These are phyloP conservation scores for Doryteuthis pealeii DNA, from an alignment of 1,140 invertebrate genomes.

Conservation along the genomic window DNA sequence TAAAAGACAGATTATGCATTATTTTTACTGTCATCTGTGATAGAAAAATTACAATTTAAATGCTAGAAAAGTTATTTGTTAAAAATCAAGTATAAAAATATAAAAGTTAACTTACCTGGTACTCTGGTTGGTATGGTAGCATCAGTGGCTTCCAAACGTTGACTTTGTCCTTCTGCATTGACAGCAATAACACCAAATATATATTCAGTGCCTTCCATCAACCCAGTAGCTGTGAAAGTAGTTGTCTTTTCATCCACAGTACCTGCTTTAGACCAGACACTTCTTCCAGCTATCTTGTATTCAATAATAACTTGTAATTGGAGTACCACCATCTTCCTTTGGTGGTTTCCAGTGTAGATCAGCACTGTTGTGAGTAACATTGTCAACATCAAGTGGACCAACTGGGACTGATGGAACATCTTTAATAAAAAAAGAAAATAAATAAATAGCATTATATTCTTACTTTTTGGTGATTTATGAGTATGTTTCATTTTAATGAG, in stretches of 20 bases:
- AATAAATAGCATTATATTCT: too few species aligned
- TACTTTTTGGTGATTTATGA: too few species aligned
- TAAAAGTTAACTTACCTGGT: slow-evolving; percentile 67
- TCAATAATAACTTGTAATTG: slow-evolving; percentile 54
- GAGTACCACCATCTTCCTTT: slow-evolving; percentile 46
- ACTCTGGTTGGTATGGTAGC: slow-evolving; percentile 86
- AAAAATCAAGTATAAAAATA: too few species aligned
- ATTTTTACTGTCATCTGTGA: too few species aligned
- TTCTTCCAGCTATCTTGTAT: slow-evolving; percentile 65
- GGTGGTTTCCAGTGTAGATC: slow-evolving; percentile 51
- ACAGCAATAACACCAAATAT: slow-evolving; percentile 67
- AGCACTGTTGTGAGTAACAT: slow-evolving; percentile 32
- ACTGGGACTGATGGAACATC: slow-evolving; percentile 79
- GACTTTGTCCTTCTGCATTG: slow-evolving; percentile 90
- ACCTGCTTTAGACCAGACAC: slow-evolving; percentile 84
- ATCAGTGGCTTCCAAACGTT: slow-evolving; percentile 82
- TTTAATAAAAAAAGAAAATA: slow-evolving; percentile 18
- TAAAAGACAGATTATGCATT: too few species aligned
- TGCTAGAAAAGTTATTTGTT: too few species aligned
- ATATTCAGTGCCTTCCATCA: slow-evolving; percentile 40
- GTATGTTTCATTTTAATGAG: too few species aligned
- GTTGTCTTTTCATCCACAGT: slow-evolving; percentile 60
- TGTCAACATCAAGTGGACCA: slow-evolving; percentile 69
- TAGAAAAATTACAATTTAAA: too few species aligned
- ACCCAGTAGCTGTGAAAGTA: slow-evolving; percentile 31